These are phyloP conservation scores for Nasonovia ribisnigri DNA, from an alignment of 2,888 invertebrate genomes.

Conservation along the genomic window DNA sequence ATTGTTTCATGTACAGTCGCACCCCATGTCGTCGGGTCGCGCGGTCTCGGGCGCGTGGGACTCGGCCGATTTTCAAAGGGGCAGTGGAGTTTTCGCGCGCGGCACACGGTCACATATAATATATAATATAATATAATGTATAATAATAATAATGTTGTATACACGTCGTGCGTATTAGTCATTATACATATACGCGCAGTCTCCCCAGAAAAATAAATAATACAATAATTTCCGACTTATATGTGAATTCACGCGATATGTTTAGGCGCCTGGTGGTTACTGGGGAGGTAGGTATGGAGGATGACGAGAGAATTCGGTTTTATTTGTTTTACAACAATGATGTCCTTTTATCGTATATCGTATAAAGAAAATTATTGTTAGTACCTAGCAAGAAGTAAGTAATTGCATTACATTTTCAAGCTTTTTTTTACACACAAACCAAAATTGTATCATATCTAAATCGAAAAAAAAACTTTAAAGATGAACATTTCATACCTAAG, in stretches of 20 bases:
- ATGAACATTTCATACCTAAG: no score
- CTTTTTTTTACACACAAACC: not conserved
- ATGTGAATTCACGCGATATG: not conserved
- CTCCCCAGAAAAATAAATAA: not conserved
- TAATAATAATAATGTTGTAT: not conserved
- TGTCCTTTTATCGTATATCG: not conserved
- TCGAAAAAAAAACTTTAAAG: not conserved
- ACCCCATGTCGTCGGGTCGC: not conserved
- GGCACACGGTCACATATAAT: not conserved
- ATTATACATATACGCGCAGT: not conserved
- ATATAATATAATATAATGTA: not conserved
- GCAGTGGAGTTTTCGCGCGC: not conserved
- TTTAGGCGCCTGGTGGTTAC: not conserved
- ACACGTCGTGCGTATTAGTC: not conserved
- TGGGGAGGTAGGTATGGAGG: not conserved
- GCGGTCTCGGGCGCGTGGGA: conserved; percentile 27
- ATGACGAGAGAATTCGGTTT: not conserved
- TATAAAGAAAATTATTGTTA: not conserved
- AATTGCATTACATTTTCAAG: not conserved
- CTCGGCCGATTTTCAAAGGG: conserved; percentile 14
- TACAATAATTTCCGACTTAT: conserved; percentile 3
- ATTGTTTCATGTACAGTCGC: conserved; percentile 10
- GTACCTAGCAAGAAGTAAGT: not conserved
- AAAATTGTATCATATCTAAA: not conserved
- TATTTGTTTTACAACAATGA: conserved; percentile 3